A percentile compares a stretch with the other conserved stretches of the same genome.
Evolutionary conservation across 2,888 invertebrate genomes (phyloP).

Genomic region (Gibbula magus): DNA sequence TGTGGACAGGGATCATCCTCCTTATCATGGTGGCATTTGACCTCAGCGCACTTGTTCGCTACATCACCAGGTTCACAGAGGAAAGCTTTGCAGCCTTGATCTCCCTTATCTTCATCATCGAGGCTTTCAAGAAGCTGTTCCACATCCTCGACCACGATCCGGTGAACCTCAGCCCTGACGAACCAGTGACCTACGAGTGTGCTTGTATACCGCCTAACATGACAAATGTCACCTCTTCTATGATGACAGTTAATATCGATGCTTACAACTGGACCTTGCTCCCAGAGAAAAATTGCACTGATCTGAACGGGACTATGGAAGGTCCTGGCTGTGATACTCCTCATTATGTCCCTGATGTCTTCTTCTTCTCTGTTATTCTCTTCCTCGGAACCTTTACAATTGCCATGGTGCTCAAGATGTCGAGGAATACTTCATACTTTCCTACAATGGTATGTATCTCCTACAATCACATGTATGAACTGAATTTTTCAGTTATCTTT

Average conservation of each 20-base stretch:
- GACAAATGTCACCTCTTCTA: constrained; percentile 72
- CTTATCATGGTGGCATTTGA: constrained; percentile 93
- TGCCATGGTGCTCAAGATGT: constrained; percentile 91
- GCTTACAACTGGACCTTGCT: constrained; percentile 28
- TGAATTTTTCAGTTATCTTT: no score
- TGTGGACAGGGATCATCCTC: constrained; percentile 92
- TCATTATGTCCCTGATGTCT: constrained; percentile 81
- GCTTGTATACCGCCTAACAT: constrained; percentile 39
- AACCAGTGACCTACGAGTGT: constrained; percentile 40
- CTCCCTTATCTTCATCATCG: constrained; percentile 92
- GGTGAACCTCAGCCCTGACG: constrained; percentile 25
- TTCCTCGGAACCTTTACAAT: constrained; percentile 94
- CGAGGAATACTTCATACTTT: constrained; percentile 94
- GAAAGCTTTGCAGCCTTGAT: constrained; percentile 98
- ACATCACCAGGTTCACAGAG: constrained; percentile 97
- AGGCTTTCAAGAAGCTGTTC: constrained; percentile 87
- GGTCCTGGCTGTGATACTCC: constrained; percentile 77
- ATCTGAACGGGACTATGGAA: constrained; percentile 46
- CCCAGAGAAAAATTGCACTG: constrained; percentile 43
- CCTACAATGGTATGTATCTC: constrained; percentile 86
- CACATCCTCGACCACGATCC: constrained; percentile 71
- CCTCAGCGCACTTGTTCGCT: constrained; percentile 96
- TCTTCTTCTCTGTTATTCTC: constrained; percentile 93
- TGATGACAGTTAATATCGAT: not conserved
- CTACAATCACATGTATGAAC: no score